Evolutionary conservation across 2,797 vertebrate species (phyloP), one percentile per base, ranked within the genome.

Genomic region (Sebastes oblongus): DNA sequence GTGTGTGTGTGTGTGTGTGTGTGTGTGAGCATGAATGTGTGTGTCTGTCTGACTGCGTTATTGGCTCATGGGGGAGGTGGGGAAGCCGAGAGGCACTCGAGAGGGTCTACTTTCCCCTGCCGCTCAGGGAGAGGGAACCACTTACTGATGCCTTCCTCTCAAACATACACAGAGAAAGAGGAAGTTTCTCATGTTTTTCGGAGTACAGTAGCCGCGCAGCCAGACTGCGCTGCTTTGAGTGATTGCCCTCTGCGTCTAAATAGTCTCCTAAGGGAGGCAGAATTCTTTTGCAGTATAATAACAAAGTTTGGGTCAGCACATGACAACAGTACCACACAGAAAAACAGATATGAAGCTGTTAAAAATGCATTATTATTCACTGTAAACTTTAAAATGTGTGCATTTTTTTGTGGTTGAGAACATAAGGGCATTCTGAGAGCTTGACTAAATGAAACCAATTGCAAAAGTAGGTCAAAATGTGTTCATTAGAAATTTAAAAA

Each of bases 71-170:
- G 91, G 90, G 94, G 92, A 88, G 90, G 91, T 90, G 86, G 92
- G 88, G 90, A 92, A 91, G 92, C 91, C 86, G 88, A 94, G 94
- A 93, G 93, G 92, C 90, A 90, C 91, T 91, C 87, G 77, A 89
- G 88, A 93, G 94, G 92, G 94, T 95, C 94, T 94, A 94, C 92
- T 94, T 94, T 93, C 91, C 89, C 91, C 92, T 86, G 88, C 89
- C 83, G 85, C 91, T 88, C 86, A 73, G 91, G 86, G 87, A 92
- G 87, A 92, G 89, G 93, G 92, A 94, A 93, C 92, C 91, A 90
- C 93, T 93, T 90, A 92, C 89, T 82, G 88, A 92, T 94, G 91
- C 90, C 85, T 91, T 92, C 90, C 88, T 89, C 86, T 89, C 75
- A 75, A 91, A 91, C 89, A 80, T 80, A 80, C 91, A 85, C 88